A percentile compares a stretch with the other conserved stretches of the same genome.
Conservation (phyloP, 2,888 invertebrate genomes). For the Seira sanloemensis region DNA sequence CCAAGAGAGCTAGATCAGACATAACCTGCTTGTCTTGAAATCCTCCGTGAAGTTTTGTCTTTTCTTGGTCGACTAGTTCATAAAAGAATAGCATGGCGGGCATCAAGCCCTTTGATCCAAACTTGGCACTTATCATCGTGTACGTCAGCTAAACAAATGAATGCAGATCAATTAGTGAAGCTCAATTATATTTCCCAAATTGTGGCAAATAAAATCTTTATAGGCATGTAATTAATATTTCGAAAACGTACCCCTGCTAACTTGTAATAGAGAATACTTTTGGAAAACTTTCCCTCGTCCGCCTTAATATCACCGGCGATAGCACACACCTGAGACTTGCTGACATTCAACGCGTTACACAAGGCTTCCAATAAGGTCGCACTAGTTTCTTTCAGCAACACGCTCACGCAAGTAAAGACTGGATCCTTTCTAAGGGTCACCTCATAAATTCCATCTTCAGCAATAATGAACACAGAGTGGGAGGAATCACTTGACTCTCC, state of each 20-base stretch:
- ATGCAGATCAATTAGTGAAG: too few species aligned
- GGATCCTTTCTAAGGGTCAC: conserved; percentile 68
- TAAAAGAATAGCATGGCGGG: conserved; percentile 73
- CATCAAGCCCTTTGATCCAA: conserved; percentile 71
- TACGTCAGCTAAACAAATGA: conserved; percentile 69
- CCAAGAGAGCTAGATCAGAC: conserved; percentile 69
- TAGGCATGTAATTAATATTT: too few species aligned
- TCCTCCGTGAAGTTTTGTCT: conserved; percentile 69
- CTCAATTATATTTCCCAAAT: too few species aligned
- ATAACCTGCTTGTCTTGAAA: conserved; percentile 67
- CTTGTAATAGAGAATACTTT: conserved; percentile 72
- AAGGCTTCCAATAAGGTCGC: conserved; percentile 68
- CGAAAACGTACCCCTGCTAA: conserved; percentile 68
- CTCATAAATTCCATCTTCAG: conserved; percentile 68
- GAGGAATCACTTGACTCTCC: conserved; percentile 62
- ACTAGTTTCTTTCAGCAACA: conserved; percentile 68
- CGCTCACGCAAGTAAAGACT: conserved; percentile 67
- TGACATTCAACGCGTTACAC: conserved; percentile 70
- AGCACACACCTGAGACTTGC: conserved; percentile 69
- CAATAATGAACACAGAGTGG: conserved; percentile 70
- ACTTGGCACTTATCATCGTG: conserved; percentile 72
- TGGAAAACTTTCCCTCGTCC: conserved; percentile 73
- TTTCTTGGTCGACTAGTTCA: conserved; percentile 72
- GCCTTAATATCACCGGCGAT: conserved; percentile 71
- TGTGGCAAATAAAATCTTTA: too few species aligned